Base-by-base conservation (phyloP, 2,113 vertebrate species). In the Pterophyllum scalare region DNA sequence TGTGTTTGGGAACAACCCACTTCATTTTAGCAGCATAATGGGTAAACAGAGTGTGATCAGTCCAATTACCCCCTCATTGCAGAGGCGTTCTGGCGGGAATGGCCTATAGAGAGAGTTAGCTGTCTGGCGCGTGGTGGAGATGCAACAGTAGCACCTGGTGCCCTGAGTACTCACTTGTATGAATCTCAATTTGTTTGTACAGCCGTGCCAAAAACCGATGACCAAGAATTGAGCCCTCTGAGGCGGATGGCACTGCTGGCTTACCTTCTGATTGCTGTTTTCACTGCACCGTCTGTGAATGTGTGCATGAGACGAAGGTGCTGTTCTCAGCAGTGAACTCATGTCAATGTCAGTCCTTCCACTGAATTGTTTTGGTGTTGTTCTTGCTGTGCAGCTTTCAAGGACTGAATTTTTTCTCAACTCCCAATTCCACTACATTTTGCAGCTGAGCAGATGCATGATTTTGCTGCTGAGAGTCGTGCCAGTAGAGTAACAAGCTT, bases 31-130 rank as follows among this genome's bases (percentile, higher is more conserved):
- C 85, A 57, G 85, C 88, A 87, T 92, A 93, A 92, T 94, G 89
- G 90, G 89, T 93, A 94, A 94, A 95, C 94, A 93, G 90, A 92
- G 89, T 90, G 91, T 88, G 92, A 94, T 94, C 92, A 94, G 91
- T 93, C 91, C 94, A 95, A 95, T 94, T 94, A 95, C 92, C 94
- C 86, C 87, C 90, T 93, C 91, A 92, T 92, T 80, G 90, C 88
- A 79, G 83, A 86, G 89, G 87, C 87, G 80, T 93, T 93, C 91
- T 91, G 84, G 85, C 59, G 80, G 91, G 93, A 92, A 88, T 90
- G 88, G 90, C 82, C 87, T 81, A 76, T 38, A 46, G 87, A 90
- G 87, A 81, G 84, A 93, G 80, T 79, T 89, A 92, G 87, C 84
- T 86, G 91, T 92, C 91, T 89, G 87, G 77, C 26, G 62, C 74